phyloP scores from a whole-genome alignment of 2,797 vertebrate species.

The Psittacula derbiana region DNA sequence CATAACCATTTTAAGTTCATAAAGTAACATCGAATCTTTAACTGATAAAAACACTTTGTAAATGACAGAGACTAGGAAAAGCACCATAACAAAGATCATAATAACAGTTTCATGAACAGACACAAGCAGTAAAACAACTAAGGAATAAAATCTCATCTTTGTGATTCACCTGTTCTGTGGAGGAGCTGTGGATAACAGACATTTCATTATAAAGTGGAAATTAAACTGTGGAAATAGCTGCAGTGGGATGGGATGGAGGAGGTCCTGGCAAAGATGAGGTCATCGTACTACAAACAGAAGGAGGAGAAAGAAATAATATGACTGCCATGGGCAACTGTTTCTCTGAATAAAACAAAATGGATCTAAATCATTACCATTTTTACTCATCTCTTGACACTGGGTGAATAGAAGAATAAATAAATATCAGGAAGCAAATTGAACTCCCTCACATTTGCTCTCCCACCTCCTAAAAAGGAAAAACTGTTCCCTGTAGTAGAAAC shows the following conservation, averaged over 20 bases:
- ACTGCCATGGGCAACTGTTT: neutral
- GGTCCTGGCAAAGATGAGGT: neutral
- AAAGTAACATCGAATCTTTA: neutral
- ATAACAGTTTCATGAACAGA: neutral
- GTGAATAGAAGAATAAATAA: neutral
- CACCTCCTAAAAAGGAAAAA: neutral
- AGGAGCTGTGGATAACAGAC: neutral
- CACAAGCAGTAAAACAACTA: neutral
- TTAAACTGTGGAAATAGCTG: constrained; percentile 26
- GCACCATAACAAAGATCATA: neutral
- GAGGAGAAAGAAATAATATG: constrained; percentile 20
- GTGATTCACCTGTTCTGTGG: neutral
- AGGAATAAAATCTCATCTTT: neutral
- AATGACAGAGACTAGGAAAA: neutral
- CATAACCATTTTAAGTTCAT: neutral
- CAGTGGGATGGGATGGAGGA: constrained; percentile 14
- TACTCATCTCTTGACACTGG: neutral
- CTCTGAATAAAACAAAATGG: constrained; percentile 44
- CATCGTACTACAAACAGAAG: neutral
- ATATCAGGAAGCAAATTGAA: neutral
- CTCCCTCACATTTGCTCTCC: accelerated
- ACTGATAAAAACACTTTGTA: neutral
- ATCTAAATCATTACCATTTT: neutral
- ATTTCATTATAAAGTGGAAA: neutral
- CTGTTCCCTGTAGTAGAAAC: neutral